Evolutionary conservation across 2,113 vertebrate genomes (phyloP).

Genomic region (Platysternon megacephalum): DNA sequence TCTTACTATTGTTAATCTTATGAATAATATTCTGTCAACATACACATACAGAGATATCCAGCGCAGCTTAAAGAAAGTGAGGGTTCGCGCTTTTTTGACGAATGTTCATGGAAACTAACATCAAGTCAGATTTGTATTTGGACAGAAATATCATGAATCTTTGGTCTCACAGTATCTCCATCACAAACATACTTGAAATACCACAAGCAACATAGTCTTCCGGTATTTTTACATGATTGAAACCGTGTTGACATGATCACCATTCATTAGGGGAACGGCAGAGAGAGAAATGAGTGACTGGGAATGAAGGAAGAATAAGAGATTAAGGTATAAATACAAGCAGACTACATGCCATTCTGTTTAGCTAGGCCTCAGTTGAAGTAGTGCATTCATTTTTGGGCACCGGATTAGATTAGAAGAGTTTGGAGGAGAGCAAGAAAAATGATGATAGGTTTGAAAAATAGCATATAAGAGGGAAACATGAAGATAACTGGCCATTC

Average conservation of each 20-base stretch:
- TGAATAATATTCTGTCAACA: background rate
- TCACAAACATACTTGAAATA: conserved; percentile 32
- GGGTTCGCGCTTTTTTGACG: background rate
- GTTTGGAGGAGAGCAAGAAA: background rate
- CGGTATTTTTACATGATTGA: conserved; percentile 48
- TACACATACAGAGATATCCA: background rate
- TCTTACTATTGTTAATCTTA: background rate
- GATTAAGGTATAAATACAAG: background rate
- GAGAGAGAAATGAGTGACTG: conserved; percentile 34
- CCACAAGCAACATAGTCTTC: conserved; percentile 22
- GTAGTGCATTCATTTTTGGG: conserved; percentile 3
- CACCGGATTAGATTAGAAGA: background rate
- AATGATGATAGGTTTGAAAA: background rate
- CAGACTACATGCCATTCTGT: background rate
- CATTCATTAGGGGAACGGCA: conserved; percentile 1
- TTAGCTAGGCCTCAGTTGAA: conserved; percentile 12
- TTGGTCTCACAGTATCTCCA: conserved; percentile 14
- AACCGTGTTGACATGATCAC: conserved; percentile 40
- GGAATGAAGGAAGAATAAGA: background rate
- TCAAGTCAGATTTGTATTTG: background rate
- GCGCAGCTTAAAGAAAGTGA: background rate
- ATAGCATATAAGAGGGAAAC: background rate
- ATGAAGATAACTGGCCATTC: background rate
- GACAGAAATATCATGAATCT: background rate
- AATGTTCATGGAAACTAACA: background rate